Conservation (phyloP, 1,140 invertebrate genomes). For the Trichonephila inaurata region DNA sequence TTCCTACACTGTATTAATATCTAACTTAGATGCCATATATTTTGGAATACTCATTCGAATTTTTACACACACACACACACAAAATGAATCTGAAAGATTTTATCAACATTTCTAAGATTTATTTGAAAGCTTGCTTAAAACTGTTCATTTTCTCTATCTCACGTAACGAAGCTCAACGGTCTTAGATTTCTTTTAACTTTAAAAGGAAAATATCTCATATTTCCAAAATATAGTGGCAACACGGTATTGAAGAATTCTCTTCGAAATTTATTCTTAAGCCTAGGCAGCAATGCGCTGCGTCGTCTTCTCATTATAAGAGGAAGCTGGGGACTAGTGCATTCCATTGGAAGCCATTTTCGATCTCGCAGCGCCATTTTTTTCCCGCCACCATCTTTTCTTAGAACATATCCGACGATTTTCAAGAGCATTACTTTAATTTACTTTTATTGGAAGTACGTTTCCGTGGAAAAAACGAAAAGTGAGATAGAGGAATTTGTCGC, state of each 20-base stretch:
- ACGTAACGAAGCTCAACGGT: neutral
- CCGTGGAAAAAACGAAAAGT: neutral
- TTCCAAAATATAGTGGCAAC: neutral
- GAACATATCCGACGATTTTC: neutral
- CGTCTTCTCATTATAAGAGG: constrained; percentile 2
- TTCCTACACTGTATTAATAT: no score
- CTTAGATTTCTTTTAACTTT: neutral
- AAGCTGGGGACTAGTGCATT: neutral
- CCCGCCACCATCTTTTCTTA: neutral
- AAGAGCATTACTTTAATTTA: constrained; percentile 44
- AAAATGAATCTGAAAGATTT: no score
- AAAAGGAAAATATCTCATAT: neutral
- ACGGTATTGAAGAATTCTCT: neutral
- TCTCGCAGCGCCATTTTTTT: neutral
- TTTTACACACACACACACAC: no score
- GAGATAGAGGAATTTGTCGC: constrained; percentile 15
- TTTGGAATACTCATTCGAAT: no score
- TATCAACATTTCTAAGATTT: no score
- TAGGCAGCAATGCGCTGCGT: neutral
- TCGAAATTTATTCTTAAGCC: constrained; percentile 1
- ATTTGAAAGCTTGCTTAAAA: no score
- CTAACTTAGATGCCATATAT: no score
- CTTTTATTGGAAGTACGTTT: constrained; percentile 16
- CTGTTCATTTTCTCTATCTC: neutral
- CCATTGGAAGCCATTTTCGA: constrained; percentile 22